Base-by-base conservation (phyloP, 2,113 vertebrate genomes). In the Tyrannus savana region DNA sequence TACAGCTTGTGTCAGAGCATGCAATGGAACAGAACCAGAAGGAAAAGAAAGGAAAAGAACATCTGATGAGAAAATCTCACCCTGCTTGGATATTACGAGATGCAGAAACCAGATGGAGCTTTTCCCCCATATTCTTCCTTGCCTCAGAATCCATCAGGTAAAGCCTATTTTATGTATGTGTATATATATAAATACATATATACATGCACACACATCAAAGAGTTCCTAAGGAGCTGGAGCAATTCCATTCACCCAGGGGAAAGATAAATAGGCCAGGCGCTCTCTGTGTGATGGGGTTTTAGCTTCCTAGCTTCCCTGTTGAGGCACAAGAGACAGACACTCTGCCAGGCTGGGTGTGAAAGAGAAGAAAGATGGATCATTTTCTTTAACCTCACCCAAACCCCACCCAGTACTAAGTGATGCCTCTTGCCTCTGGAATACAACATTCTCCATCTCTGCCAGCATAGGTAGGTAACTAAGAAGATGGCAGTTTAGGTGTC, bases 351-450 rank as follows among this genome's bases (percentile, higher is more conserved):
- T 64, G 58, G 12, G 17, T 18, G 33, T 75, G 67, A 87, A 82
- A 73, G 60, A 71, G 30, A 42, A 91, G 58, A 60, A 63, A 91
- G 44, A n/a, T 1, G 0, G 12, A 71, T 87, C 9, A 1, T 75
- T 84, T 93, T 66, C 33, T 58, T 84, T 5, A 56, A 80, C 87
- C 77, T 87, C 84, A 94, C 60, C 64, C 74, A 89, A 87, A 74
- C 77, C n/a, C 52, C 73, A 75, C 84, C 58, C 58, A 67, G 10
- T 82, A 50, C 60, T 78, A 28, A 67, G 35, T 24, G 47, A 44
- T 93, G n/a, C 56, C 46, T 87, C 47, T 89, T 78, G 77, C 64
- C 52, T 93, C 92, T 52, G 56, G 74, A 84, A 91, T 89, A 93
- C 27, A 74, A 35, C 81, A 71, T 89, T 84, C 44, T 72, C 39